Conservation (phyloP, 2,113 vertebrate genomes). For the Typhlomys cinereus region DNA sequence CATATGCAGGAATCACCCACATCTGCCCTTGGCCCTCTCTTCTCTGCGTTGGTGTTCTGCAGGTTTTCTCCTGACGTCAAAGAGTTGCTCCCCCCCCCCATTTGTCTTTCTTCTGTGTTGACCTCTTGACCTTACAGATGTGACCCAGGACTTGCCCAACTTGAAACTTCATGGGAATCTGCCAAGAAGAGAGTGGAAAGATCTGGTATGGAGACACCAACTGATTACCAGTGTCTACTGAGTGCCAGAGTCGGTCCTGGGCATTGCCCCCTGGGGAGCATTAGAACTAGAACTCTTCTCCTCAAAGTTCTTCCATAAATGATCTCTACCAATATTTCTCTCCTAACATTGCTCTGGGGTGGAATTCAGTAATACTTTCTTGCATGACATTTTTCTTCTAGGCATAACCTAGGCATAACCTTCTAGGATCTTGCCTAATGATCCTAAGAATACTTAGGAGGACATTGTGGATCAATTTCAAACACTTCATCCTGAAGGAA, state of each 20-base stretch:
- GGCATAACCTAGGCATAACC: too few species aligned
- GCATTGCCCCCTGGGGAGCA: background rate
- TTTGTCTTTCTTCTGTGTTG: too few species aligned
- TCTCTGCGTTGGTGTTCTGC: background rate
- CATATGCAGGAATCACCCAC: background rate
- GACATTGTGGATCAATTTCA: too few species aligned
- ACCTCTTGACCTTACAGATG: background rate
- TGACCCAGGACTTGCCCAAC: background rate
- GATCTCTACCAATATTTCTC: background rate
- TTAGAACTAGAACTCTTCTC: too few species aligned
- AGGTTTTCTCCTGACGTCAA: background rate
- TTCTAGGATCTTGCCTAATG: too few species aligned
- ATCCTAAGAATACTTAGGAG: too few species aligned
- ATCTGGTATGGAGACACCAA: background rate
- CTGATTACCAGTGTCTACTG: background rate
- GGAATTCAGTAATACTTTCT: background rate
- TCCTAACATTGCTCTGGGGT: background rate
- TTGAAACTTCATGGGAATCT: background rate
- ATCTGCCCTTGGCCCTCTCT: background rate
- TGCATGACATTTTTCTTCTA: too few species aligned
- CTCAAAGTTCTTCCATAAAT: background rate
- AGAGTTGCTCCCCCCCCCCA: too few species aligned
- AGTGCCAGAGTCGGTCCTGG: background rate
- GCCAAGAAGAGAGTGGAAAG: background rate
- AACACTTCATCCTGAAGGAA: too few species aligned